These are phyloP conservation scores for Heliconius aoede DNA, from an alignment of 2,888 invertebrate genomes.

Conservation along the genomic window DNA sequence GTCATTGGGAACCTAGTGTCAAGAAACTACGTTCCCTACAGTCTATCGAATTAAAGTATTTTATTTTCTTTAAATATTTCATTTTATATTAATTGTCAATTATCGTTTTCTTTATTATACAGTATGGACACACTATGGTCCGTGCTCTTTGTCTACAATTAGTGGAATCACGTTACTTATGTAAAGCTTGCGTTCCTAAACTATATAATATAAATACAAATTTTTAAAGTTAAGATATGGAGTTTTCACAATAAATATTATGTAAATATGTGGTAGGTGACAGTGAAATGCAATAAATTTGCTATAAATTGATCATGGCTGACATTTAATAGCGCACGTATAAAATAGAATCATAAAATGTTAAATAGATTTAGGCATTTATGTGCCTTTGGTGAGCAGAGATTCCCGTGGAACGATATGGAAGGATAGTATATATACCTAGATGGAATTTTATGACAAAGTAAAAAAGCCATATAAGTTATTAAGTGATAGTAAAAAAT, in stretches of 20 bases:
- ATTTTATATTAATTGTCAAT: too few species aligned
- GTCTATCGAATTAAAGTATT: too few species aligned
- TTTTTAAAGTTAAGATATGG: not conserved
- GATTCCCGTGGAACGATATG: constrained; percentile 34
- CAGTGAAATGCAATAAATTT: constrained; percentile 39
- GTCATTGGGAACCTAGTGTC: too few species aligned
- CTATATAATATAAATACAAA: too few species aligned
- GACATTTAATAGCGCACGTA: constrained; percentile 43
- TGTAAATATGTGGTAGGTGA: constrained; percentile 24
- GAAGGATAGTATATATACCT: constrained; percentile 17
- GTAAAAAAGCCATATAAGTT: constrained; percentile 13
- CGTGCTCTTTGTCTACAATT: not conserved
- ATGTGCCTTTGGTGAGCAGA: constrained; percentile 36
- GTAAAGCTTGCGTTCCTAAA: too few species aligned
- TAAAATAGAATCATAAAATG: constrained; percentile 45
- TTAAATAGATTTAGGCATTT: constrained; percentile 46
- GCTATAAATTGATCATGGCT: constrained; percentile 42
- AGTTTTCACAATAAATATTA: not conserved
- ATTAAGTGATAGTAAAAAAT: constrained; percentile 14
- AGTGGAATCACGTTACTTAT: too few species aligned
- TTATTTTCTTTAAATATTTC: too few species aligned
- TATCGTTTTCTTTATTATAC: not conserved
- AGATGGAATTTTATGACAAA: constrained; percentile 29
- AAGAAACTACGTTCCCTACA: too few species aligned
- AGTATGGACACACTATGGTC: not conserved